Evolutionary conservation across 2,888 invertebrate species (phyloP).

Genomic region (Drosophila parthenogenetica): DNA sequence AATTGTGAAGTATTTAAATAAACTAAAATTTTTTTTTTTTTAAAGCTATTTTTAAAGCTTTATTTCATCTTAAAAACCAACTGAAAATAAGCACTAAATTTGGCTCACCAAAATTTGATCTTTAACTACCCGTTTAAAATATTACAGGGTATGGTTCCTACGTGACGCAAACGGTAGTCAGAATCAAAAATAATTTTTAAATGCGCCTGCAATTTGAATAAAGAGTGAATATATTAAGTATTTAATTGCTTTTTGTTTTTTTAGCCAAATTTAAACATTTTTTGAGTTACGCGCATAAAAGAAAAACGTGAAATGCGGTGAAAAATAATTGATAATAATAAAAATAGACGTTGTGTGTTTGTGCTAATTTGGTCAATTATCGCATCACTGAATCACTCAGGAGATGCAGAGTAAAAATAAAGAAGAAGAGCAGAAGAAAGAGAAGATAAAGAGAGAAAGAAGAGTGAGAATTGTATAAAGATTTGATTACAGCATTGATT

Average conservation of each 20-base stretch:
- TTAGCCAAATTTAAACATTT: constrained; percentile 14
- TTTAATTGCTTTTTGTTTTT: constrained; percentile 20
- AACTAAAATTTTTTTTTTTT: no score
- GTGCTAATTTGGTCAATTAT: constrained; percentile 26
- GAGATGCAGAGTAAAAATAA: not conserved
- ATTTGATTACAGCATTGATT: not conserved
- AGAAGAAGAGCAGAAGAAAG: not conserved
- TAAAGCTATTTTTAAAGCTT: no score
- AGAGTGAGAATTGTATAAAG: not conserved
- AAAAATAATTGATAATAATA: constrained; percentile 12
- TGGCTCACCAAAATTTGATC: no score
- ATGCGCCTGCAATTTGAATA: constrained; percentile 6
- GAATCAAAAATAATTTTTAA: constrained; percentile 19
- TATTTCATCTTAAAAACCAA: no score
- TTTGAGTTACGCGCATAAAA: constrained; percentile 19
- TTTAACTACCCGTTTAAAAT: not conserved
- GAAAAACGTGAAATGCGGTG: not conserved
- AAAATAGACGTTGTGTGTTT: constrained; percentile 11
- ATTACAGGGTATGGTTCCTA: constrained; percentile 25
- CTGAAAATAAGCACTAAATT: no score
- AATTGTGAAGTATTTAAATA: no score
- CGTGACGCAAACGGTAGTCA: constrained; percentile 25
- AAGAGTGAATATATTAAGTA: constrained; percentile 22
- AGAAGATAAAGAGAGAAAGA: not conserved
- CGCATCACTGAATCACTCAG: constrained; percentile 12